phyloP scores from a whole-genome alignment of 2,797 vertebrate genomes.

The Anableps anableps region DNA sequence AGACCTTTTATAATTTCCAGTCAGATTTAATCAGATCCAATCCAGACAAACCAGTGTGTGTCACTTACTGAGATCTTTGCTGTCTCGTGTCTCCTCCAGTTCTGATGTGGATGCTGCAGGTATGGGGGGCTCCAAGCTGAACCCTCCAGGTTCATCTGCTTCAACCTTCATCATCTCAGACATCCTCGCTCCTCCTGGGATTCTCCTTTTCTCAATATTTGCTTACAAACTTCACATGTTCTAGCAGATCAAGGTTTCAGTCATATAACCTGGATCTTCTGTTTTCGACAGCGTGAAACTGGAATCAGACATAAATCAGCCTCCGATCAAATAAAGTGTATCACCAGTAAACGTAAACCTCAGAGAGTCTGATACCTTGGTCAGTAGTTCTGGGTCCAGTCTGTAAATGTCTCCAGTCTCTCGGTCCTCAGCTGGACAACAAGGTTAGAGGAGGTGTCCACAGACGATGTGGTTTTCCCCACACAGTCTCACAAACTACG shows the following conservation, averaged over 20 bases:
- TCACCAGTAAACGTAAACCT: neutral
- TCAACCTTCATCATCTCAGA: neutral
- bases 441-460: neutral
- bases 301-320: neutral
- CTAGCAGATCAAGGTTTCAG: neutral
- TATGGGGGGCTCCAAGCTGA: neutral
- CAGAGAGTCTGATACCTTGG: neutral
- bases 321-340: neutral
- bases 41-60: neutral
- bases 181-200: neutral
- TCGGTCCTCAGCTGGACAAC: neutral
- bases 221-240: neutral
- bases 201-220: neutral
- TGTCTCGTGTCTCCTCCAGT: neutral
- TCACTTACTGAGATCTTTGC: neutral
- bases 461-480: neutral
- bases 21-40: neutral
- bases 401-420: neutral
- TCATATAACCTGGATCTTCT: neutral
- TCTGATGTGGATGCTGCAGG: neutral
- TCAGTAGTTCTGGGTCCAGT: neutral
- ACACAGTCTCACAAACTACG: neutral
- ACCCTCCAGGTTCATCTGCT: neutral
- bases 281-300: neutral
- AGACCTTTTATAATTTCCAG: neutral